Conservation (phyloP, 2,888 invertebrate genomes). For the Ctenicera cuprea region DNA sequence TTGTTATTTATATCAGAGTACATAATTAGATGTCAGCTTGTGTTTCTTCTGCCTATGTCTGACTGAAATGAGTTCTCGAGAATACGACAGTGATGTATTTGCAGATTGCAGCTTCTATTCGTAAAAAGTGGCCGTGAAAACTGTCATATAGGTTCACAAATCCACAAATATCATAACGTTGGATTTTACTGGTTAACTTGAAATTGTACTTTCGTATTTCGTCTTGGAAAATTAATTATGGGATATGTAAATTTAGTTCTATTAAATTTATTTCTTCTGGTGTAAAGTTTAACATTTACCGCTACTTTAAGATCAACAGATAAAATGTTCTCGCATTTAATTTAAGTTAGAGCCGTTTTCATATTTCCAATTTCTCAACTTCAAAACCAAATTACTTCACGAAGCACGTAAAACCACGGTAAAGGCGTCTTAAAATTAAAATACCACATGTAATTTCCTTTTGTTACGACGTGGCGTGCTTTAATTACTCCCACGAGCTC, state of each 20-base stretch:
- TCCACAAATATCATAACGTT: not conserved
- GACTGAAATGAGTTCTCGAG: conserved; percentile 39
- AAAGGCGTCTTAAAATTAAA: conserved; percentile 55
- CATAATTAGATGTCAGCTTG: conserved; percentile 50
- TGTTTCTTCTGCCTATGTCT: conserved; percentile 38
- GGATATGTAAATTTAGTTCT: too few relatives aligned
- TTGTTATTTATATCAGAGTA: conserved; percentile 50
- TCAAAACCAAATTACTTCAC: conserved; percentile 52
- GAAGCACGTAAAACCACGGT: conserved; percentile 52
- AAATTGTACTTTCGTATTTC: too few relatives aligned
- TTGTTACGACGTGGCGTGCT: conserved; percentile 53
- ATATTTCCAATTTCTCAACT: conserved; percentile 50
- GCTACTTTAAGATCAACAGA: not conserved
- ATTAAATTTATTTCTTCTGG: too few relatives aligned
- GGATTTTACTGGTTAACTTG: conserved; percentile 15
- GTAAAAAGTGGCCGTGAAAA: conserved; percentile 1
- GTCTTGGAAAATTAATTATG: too few relatives aligned
- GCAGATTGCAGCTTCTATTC: conserved; percentile 14
- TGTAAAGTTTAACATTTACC: too few relatives aligned
- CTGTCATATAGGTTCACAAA: conserved; percentile 7
- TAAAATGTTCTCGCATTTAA: conserved; percentile 36
- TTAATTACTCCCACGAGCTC: conserved; percentile 49
- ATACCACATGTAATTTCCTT: conserved; percentile 55
- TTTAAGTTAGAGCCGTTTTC: conserved; percentile 43
- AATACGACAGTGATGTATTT: conserved; percentile 47